phyloP scores from a whole-genome alignment of 2,113 vertebrate genomes.

The human region GRCh38 chr13:74332001-74332500 shows the following conservation, averaged over 20 bases:
- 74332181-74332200: neutral
- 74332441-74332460: neutral
- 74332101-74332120: neutral
- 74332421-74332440: neutral
- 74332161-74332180: neutral
- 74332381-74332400: neutral
- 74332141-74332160: neutral
- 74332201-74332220: neutral
- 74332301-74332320: neutral
- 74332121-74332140: neutral
- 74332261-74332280: neutral
- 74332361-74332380: neutral
- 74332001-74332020: neutral
- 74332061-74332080: neutral
- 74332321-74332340: neutral
- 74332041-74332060: neutral
- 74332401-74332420: neutral
- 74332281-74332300: neutral
- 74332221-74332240: neutral
- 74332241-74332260: neutral
- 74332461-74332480: neutral
- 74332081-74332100: neutral
- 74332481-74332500: neutral
- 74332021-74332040: constrained; percentile 12
- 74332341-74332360: neutral